Base-by-base conservation (phyloP, 2,888 invertebrate genomes). In the Steinernema hermaphroditum region DNA sequence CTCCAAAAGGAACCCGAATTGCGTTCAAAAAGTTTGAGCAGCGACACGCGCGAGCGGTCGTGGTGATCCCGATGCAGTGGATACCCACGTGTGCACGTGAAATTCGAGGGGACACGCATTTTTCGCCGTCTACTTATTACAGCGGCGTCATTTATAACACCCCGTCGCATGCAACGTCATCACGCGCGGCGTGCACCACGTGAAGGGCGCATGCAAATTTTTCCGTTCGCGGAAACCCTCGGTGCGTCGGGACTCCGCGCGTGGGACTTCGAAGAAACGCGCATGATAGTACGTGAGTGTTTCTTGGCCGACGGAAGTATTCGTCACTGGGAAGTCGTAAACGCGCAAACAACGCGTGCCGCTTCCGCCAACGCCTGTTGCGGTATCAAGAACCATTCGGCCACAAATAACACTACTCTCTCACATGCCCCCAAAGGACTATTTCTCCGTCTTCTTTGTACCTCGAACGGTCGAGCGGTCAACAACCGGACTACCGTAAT, bases 11-110 rank as follows among this genome's bases (percentile, higher is more conserved):
- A 46, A 46, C 46, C n/a, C 46, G 54, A 27, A 12, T 16, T 54
- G 54, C 54, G 54, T 54, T 54, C 54, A 54, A 54, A 54, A 54
- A 54, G 54, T 54, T 46, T 24, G 54, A 54, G n/a, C 27, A 27
- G 9, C 54, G 54, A 22, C 54, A 6, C 54, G 54, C 54, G 27
- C 27, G 6, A 54, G 54, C 54, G 54, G 49, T 49, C 49, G 49
- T 19, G 9, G 19, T 19, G 49, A 49, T 49, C 16, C 54, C 54
- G 54, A 27, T 2, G 22, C 37, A 4, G 37, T 27, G 54, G 27
- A 27, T 27, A 49, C 24, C 54, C 54, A 54, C 54, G 27, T 54
- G 54, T 19, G 19, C 54, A 54, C 54, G 54, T 54, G 54, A 54
- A 54, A 27, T 24, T 22, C 27, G 54, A 54, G 54, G 22, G 54